Conservation (phyloP, 2,888 invertebrate genomes). For the Lomographa bimaculata region DNA sequence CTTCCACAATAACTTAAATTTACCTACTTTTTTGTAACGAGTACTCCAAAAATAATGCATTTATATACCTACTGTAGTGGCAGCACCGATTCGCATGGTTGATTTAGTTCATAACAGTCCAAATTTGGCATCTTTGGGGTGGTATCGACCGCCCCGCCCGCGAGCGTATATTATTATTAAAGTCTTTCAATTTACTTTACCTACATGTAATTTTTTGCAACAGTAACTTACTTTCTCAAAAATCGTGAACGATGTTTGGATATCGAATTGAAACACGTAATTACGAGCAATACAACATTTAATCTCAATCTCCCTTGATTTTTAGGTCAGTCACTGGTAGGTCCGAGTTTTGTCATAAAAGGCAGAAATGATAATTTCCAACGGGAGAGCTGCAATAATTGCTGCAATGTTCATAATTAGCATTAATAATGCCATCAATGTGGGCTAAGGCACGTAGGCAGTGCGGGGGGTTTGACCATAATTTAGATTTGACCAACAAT, state of each 20-base stretch:
- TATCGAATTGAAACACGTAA: conserved; percentile 4
- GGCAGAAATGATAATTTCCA: conserved; percentile 1
- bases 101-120: conserved; percentile 52
- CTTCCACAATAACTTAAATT: too few relatives aligned
- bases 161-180: conserved; percentile 16
- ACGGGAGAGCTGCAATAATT: conserved; percentile 6
- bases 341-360: conserved; percentile 3
- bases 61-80: too few relatives aligned
- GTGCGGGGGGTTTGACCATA: too few relatives aligned
- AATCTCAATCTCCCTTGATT: conserved; percentile 3
- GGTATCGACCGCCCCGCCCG: conserved; percentile 37
- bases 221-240: conserved; percentile 4
- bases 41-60: too few relatives aligned
- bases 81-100: conserved; percentile 27
- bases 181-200: conserved; percentile 28
- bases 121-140: conserved; percentile 48
- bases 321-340: conserved; percentile 2
- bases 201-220: conserved; percentile 17
- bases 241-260: conserved; percentile 1
- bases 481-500: too few relatives aligned
- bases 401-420: conserved; percentile 8
- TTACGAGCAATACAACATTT: conserved; percentile 5
- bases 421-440: conserved; percentile 3
- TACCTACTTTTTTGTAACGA: too few relatives aligned
- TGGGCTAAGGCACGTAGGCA: background rate